Evolutionary conservation across 2,113 vertebrate genomes (phyloP).

Genomic region (Columbina picui): DNA sequence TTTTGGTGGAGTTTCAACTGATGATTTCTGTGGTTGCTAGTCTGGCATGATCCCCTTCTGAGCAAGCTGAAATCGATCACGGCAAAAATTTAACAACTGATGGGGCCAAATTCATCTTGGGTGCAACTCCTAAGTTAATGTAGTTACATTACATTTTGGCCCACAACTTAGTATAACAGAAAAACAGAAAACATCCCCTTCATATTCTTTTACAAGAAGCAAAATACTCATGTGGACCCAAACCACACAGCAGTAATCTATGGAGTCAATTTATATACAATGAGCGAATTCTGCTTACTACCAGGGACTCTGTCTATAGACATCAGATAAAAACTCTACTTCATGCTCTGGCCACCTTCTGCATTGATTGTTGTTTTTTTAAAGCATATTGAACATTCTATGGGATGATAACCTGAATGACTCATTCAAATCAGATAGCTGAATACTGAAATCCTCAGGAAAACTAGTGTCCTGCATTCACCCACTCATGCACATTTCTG

Average conservation of each 20-base stretch:
- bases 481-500: not conserved
- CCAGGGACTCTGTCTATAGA: not conserved
- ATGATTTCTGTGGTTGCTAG: conserved; percentile 48
- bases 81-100: conserved; percentile 37
- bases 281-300: not conserved
- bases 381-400: not conserved
- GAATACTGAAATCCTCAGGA: not conserved
- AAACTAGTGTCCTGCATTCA: not conserved
- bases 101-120: conserved; percentile 27
- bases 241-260: not conserved
- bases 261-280: not conserved
- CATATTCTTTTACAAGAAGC: not conserved
- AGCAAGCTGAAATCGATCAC: conserved; percentile 45
- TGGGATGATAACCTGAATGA: not conserved
- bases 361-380: not conserved
- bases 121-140: conserved; percentile 15
- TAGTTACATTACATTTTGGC: conserved; percentile 5
- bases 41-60: conserved; percentile 13
- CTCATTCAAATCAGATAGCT: not conserved
- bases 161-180: not conserved
- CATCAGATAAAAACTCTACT: not conserved
- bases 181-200: conserved; percentile 12
- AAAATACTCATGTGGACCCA: not conserved
- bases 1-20: conserved; percentile 22
- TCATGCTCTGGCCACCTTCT: not conserved